Evolutionary conservation across 1,140 invertebrate species (phyloP).

Genomic region (Holotrichia oblita): DNA sequence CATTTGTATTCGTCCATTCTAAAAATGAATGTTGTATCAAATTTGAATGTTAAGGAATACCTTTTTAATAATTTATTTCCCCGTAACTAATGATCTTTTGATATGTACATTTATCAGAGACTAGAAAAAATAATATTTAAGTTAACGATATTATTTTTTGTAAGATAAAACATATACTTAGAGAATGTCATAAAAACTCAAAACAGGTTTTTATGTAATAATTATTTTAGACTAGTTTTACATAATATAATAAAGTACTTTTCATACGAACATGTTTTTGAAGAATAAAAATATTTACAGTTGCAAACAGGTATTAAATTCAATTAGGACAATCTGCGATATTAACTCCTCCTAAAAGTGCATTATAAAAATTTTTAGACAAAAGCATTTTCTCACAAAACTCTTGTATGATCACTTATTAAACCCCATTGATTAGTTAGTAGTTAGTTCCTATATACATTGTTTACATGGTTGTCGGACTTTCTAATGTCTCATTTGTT

Average conservation of each 20-base stretch:
- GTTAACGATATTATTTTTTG: conserved; percentile 31
- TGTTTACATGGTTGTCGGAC: too few relatives aligned
- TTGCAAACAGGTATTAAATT: too few relatives aligned
- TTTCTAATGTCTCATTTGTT: too few relatives aligned
- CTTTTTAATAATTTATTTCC: conserved; percentile 31
- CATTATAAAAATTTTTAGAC: too few relatives aligned
- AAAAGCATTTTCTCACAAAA: too few relatives aligned
- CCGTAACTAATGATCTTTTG: conserved; percentile 2
- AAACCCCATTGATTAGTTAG: too few relatives aligned
- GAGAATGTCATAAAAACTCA: conserved; percentile 20
- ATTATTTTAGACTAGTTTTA: conserved; percentile 36
- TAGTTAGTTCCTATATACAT: too few relatives aligned
- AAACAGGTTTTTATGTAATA: conserved; percentile 27
- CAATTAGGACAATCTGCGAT: too few relatives aligned
- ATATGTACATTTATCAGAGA: conserved; percentile 35
- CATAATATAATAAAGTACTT: conserved; percentile 26
- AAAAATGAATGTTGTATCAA: conserved; percentile 37
- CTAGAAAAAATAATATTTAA: conserved; percentile 35
- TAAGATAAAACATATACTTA: conserved; percentile 20
- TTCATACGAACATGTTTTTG: background rate
- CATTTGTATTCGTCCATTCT: conserved; percentile 38
- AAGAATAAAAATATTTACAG: too few relatives aligned
- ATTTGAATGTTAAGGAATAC: conserved; percentile 23
- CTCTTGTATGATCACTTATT: too few relatives aligned
- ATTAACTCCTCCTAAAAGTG: too few relatives aligned